A percentile compares a stretch with the other conserved stretches of the same genome.
phyloP scores from a whole-genome alignment of 92 coral and sea anemone genomes.

The Epizoanthus scotinus region DNA sequence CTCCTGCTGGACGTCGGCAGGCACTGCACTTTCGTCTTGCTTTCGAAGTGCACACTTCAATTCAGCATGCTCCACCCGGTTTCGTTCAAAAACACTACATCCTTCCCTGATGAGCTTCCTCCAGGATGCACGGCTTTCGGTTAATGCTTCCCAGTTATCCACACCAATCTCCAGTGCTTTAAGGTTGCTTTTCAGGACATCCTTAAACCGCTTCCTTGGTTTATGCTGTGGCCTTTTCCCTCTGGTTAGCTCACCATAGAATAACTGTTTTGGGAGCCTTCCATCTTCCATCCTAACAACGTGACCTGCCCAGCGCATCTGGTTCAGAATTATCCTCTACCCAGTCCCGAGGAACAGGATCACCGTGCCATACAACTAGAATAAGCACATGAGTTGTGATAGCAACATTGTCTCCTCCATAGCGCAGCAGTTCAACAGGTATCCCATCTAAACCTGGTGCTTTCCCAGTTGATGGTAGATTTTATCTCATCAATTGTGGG shows the following conservation, averaged over 20 bases:
- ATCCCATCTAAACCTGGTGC: conserved; percentile 30
- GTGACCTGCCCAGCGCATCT: conserved; percentile 23
- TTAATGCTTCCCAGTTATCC: neutral
- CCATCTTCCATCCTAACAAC: conserved; percentile 7
- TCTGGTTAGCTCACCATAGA: conserved; percentile 3
- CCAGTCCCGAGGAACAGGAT: conserved; percentile 18
- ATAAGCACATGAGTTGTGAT: neutral
- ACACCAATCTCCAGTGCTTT: neutral
- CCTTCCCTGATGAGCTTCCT: no score
- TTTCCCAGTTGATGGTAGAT: conserved; percentile 16
- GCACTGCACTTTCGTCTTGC: no score
- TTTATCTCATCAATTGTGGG: conserved; percentile 13
- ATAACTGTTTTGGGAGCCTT: conserved; percentile 18
- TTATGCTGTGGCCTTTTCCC: conserved; percentile 15
- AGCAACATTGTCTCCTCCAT: neutral
- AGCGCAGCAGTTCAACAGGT: no score
- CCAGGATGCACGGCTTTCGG: no score
- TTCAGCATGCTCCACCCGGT: no score
- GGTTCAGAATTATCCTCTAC: conserved; percentile 5
- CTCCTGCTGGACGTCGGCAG: no score
- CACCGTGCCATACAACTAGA: conserved; percentile 1
- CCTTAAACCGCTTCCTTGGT: conserved; percentile 23
- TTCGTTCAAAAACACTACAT: no score
- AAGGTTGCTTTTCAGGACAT: neutral
- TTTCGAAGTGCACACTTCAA: no score